Percentiles rank a stretch among this genome's conserved stretches.
These are phyloP conservation scores for Thysanoteuthis rhombus DNA, from an alignment of 2,888 invertebrate genomes.

Conservation along the genomic window DNA sequence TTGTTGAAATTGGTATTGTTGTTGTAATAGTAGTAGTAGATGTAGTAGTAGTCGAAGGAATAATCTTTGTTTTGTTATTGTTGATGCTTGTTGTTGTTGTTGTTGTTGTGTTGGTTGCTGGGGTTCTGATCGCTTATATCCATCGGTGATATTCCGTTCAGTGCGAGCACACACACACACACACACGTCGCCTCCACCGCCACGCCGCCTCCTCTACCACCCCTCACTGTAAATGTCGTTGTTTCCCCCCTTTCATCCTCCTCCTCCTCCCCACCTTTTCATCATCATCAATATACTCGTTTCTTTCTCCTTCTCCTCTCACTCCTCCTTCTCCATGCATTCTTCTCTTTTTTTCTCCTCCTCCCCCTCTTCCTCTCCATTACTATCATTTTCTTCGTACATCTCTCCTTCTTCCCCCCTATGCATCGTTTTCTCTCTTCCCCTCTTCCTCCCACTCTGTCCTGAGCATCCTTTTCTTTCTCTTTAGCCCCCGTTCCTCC, in stretches of 20 bases:
- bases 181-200: neutral
- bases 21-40: neutral
- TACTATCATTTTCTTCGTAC: no score
- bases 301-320: neutral
- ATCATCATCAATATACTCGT: no score
- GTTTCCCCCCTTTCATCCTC: neutral
- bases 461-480: no score
- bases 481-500: no score
- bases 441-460: no score
- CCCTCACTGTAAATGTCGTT: no score
- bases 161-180: no score
- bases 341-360: neutral
- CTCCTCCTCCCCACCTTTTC: neutral
- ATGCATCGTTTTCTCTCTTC: no score
- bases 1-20: neutral
- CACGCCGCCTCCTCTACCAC: neutral
- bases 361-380: no score
- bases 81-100: neutral
- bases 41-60: neutral
- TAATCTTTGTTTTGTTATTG: neutral
- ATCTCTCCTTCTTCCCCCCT: no score
- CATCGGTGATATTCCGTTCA: neutral
- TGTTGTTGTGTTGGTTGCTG: neutral
- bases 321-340: no score
- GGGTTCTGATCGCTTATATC: neutral